phyloP scores from a whole-genome alignment of 2,888 invertebrate genomes.

The Drosophila lutescens region DNA sequence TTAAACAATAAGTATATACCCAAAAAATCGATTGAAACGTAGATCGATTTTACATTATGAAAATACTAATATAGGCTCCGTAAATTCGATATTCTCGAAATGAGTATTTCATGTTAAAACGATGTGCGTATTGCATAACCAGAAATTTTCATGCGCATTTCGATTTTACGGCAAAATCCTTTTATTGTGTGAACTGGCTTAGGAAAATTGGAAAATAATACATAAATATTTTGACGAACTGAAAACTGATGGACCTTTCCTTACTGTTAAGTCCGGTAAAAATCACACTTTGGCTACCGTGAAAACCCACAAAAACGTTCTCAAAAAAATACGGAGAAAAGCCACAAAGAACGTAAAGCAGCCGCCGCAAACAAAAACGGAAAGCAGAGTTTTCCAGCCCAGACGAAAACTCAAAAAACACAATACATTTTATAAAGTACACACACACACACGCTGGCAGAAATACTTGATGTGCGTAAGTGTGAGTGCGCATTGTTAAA shows the following conservation, averaged over 20 bases:
- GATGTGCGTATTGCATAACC: too few species aligned
- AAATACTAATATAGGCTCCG: too few species aligned
- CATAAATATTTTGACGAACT: neutral
- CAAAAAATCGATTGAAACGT: too few species aligned
- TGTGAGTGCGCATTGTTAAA: conserved; percentile 4
- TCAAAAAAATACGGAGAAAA: conserved; percentile 7
- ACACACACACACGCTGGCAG: neutral
- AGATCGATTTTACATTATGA: too few species aligned
- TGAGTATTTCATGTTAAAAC: too few species aligned
- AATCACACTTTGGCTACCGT: conserved; percentile 27
- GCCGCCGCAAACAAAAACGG: conserved; percentile 32
- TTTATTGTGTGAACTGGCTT: too few species aligned
- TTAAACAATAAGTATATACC: too few species aligned
- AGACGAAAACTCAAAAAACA: conserved; percentile 31
- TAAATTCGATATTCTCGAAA: too few species aligned
- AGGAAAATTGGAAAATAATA: neutral
- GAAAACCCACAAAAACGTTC: conserved; percentile 29
- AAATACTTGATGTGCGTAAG: conserved; percentile 16
- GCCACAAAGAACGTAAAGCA: conserved; percentile 26
- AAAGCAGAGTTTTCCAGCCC: conserved; percentile 21
- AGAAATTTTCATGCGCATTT: too few species aligned
- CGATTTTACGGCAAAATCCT: too few species aligned
- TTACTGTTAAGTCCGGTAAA: conserved; percentile 4
- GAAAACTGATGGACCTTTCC: conserved; percentile 1
- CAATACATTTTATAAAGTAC: conserved; percentile 33